These are phyloP conservation scores for Drosophila ananassae DNA, from an alignment of 1,140 invertebrate species.

Conservation along the genomic window DNA sequence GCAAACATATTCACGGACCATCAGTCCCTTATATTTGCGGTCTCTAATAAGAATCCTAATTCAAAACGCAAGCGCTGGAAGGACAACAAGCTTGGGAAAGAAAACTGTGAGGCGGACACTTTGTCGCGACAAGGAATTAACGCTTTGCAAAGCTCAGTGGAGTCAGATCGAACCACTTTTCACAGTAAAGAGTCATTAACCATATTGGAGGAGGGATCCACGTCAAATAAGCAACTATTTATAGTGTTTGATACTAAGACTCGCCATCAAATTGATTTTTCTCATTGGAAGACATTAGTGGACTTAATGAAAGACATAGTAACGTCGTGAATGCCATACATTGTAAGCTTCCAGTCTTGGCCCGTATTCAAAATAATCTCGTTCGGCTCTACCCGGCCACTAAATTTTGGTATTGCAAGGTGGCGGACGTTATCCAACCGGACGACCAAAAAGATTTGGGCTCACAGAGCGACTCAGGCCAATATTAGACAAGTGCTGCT, in stretches of 20 bases:
- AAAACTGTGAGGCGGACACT: too few relatives aligned
- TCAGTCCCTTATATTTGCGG: too few relatives aligned
- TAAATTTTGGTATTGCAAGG: slow-evolving; percentile 1
- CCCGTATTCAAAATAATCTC: not conserved
- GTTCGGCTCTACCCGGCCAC: not conserved
- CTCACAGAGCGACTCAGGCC: too few relatives aligned
- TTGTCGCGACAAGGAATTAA: too few relatives aligned
- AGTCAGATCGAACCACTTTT: too few relatives aligned
- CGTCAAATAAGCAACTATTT: slow-evolving; percentile 13
- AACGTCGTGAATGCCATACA: slow-evolving; percentile 1
- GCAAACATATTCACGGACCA: too few relatives aligned
- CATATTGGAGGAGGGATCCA: slow-evolving; percentile 1
- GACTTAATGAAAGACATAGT: not conserved
- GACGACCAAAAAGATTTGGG: not conserved
- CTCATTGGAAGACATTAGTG: not conserved
- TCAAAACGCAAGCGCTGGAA: too few relatives aligned
- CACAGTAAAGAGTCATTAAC: too few relatives aligned
- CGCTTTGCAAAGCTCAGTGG: too few relatives aligned
- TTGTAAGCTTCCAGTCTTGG: not conserved
- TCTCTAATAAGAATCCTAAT: too few relatives aligned
- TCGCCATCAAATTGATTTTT: not conserved
- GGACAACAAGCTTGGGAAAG: too few relatives aligned
- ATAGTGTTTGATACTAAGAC: not conserved
- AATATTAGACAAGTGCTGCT: too few relatives aligned
- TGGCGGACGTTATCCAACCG: slow-evolving; percentile 3